These are phyloP conservation scores for Tychaedon coryphoeus DNA, from an alignment of 2,113 vertebrate species.

Conservation along the genomic window DNA sequence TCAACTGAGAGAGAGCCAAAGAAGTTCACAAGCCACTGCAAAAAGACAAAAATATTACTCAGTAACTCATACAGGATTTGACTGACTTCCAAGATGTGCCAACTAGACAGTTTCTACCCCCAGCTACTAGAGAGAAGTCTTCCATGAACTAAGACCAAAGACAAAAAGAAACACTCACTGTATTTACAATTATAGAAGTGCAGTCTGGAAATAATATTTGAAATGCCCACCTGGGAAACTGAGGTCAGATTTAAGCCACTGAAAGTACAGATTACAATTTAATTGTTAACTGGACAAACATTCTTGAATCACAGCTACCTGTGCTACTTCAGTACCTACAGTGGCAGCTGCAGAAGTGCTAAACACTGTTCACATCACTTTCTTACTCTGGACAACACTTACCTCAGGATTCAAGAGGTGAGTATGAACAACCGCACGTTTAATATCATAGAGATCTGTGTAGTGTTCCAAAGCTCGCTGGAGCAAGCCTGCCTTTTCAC, in stretches of 20 bases:
- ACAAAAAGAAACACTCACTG: background rate
- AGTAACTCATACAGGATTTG: background rate
- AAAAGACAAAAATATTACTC: background rate
- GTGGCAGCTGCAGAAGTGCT: background rate
- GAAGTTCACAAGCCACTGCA: slow-evolving; percentile 90
- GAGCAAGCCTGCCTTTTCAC: slow-evolving; percentile 90
- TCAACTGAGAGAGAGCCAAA: slow-evolving; percentile 90
- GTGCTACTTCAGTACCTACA: background rate
- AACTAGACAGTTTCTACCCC: background rate
- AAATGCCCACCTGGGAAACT: background rate
- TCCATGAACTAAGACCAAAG: background rate
- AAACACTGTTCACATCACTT: background rate
- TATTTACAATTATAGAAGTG: background rate
- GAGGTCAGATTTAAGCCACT: background rate
- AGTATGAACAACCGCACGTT: slow-evolving; percentile 89
- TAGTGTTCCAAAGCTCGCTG: slow-evolving; percentile 91
- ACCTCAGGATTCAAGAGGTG: slow-evolving; percentile 90
- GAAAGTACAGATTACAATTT: background rate
- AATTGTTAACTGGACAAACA: background rate
- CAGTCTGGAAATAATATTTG: background rate
- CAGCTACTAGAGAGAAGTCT: background rate
- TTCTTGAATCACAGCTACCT: background rate
- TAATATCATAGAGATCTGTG: slow-evolving; percentile 88
- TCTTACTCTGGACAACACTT: background rate
- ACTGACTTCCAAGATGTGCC: background rate